A percentile compares a stretch with the other conserved stretches of the same genome.
Conservation (phyloP, 30 jellyfish, hydroid and myxozoan genomes). For the Chrysaora quinquecirrha region DNA sequence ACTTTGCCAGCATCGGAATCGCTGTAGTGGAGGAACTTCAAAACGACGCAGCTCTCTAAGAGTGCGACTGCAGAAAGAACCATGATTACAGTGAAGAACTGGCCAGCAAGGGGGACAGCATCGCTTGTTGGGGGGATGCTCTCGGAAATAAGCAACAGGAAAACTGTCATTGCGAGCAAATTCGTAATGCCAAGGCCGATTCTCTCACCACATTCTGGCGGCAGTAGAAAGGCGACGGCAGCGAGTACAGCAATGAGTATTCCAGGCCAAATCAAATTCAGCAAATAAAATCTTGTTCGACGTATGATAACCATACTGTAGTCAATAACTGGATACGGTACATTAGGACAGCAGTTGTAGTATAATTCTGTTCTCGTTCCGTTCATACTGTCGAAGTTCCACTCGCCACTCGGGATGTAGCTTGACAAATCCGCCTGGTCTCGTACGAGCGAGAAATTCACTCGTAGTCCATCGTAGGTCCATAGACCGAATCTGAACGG, state of each 20-base stretch:
- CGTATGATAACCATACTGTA: constrained; percentile 51
- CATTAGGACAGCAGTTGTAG: constrained; percentile 53
- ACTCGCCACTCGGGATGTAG: constrained; percentile 62
- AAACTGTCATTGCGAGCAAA: constrained; percentile 71
- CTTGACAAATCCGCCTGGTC: constrained; percentile 36
- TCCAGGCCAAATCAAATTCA: constrained; percentile 83
- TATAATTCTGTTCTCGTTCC: constrained; percentile 32
- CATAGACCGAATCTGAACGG: constrained; percentile 88
- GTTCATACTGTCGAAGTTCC: constrained; percentile 66
- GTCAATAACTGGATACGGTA: constrained; percentile 72
- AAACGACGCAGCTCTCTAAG: constrained; percentile 52
- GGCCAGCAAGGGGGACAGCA: constrained; percentile 65
- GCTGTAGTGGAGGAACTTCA: constrained; percentile 38
- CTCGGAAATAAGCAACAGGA: constrained; percentile 60
- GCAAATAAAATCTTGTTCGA: constrained; percentile 67
- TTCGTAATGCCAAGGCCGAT: constrained; percentile 74
- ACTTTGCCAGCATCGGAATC: constrained; percentile 17
- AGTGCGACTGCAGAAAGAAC: constrained; percentile 72
- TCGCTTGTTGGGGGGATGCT: constrained; percentile 74
- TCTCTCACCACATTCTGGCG: constrained; percentile 86
- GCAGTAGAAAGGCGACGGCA: constrained; percentile 72
- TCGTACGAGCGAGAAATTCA: constrained; percentile 33
- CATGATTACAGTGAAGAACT: constrained; percentile 55
- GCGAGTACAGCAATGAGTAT: constrained; percentile 72
- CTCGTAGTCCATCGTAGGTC: constrained; percentile 70